A percentile compares a stretch with the other conserved stretches of the same genome.
Evolutionary conservation across 1,140 invertebrate species (phyloP).

Genomic region (Drosophila trapezifrons): DNA sequence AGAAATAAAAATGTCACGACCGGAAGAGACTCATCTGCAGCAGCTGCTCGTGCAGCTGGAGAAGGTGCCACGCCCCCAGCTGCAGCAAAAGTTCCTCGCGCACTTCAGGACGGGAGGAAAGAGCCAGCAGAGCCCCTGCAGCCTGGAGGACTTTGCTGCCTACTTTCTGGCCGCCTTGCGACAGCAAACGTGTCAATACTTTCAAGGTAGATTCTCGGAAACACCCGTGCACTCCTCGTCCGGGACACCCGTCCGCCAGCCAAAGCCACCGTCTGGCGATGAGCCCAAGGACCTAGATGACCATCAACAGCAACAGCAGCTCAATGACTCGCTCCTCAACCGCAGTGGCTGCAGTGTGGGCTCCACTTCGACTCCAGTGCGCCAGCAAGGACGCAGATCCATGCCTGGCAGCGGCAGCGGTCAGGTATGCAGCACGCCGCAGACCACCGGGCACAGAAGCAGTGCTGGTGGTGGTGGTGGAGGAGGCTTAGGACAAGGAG

Average conservation of each 20-base stretch:
- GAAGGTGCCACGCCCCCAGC: conserved; percentile 31
- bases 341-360: conserved; percentile 28
- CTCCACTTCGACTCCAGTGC: conserved; percentile 26
- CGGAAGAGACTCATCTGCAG: conserved; percentile 48
- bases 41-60: conserved; percentile 51
- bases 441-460: conserved; percentile 28
- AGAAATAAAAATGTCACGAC: conserved; percentile 25
- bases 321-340: conserved; percentile 37
- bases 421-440: conserved; percentile 60
- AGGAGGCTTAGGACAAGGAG: not conserved
- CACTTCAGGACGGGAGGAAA: conserved; percentile 29
- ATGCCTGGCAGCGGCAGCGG: conserved; percentile 12
- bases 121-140: conserved; percentile 30
- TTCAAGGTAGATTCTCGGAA: conserved; percentile 42
- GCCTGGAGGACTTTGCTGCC: conserved; percentile 73
- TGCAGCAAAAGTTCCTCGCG: conserved; percentile 37
- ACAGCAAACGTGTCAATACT: conserved; percentile 65
- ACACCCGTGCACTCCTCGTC: conserved; percentile 52
- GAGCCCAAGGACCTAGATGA: conserved; percentile 32
- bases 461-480: conserved; percentile 44
- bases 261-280: conserved; percentile 16
- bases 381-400: conserved; percentile 42
- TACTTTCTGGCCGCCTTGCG: conserved; percentile 74
- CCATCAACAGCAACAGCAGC: conserved; percentile 25
- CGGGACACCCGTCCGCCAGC: conserved; percentile 51